Evolutionary conservation across 2,113 vertebrate species (phyloP).

Genomic region (Prionailurus bengalensis): DNA sequence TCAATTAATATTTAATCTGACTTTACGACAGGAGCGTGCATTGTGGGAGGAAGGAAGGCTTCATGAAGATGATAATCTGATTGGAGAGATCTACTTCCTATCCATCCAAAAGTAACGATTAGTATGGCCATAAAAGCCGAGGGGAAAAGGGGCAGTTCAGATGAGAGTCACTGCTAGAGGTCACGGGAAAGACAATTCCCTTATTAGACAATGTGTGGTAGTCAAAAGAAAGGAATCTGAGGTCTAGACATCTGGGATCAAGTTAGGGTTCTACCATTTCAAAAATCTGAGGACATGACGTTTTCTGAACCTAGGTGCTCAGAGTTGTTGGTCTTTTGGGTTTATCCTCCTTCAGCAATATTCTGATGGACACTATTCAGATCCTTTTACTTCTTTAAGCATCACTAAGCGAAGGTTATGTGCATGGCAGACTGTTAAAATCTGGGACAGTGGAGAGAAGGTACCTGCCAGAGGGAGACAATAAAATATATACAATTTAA

Average conservation of each 20-base stretch:
- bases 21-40: neutral
- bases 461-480: neutral
- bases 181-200: neutral
- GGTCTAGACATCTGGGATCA: neutral
- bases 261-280: neutral
- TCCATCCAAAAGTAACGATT: neutral
- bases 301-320: neutral
- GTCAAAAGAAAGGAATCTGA: neutral
- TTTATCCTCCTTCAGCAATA: neutral
- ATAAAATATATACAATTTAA: neutral
- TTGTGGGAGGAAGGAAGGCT: neutral
- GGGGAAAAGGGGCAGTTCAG: neutral
- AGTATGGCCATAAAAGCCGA: neutral
- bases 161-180: neutral
- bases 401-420: neutral
- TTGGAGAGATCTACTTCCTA: neutral
- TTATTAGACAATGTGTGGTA: neutral
- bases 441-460: neutral
- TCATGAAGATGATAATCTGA: neutral
- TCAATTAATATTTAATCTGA: constrained; percentile 26
- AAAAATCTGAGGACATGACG: neutral
- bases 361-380: neutral
- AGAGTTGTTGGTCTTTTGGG: neutral
- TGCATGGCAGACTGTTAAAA: neutral
- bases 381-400: neutral